phyloP scores from a whole-genome alignment of 2,113 vertebrate species.

The Mastomys natalensis region DNA sequence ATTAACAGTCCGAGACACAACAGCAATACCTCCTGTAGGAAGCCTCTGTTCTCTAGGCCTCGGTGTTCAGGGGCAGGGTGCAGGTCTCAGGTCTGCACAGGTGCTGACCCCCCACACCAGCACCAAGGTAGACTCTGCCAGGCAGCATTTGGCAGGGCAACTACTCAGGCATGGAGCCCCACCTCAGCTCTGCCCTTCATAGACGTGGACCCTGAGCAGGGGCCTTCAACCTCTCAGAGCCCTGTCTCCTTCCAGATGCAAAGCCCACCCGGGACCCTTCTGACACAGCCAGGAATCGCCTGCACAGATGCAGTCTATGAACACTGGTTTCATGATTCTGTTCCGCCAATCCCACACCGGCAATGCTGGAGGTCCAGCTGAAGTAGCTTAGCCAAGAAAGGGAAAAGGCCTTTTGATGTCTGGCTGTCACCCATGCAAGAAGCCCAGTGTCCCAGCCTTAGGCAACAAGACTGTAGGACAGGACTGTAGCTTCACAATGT shows the following conservation, averaged over 20 bases:
- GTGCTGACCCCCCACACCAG: too few relatives aligned
- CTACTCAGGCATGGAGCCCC: too few relatives aligned
- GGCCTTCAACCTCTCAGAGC: not conserved
- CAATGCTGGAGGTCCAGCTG: fast-evolving
- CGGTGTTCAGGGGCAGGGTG: not conserved
- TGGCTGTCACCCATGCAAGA: fast-evolving
- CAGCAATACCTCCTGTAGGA: not conserved
- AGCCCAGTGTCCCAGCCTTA: too few relatives aligned
- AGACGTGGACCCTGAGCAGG: not conserved
- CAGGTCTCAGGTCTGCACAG: not conserved
- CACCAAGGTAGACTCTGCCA: not conserved
- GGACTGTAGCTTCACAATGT: not conserved
- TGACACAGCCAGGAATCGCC: fast-evolving
- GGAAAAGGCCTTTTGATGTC: not conserved
- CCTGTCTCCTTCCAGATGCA: not conserved
- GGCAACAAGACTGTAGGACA: not conserved
- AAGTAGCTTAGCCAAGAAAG: not conserved
- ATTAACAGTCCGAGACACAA: not conserved
- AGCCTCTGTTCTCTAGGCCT: not conserved
- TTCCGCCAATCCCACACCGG: not conserved
- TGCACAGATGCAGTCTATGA: fast-evolving
- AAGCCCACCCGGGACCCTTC: not conserved
- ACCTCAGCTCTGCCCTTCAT: too few relatives aligned
- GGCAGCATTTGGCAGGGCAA: not conserved
- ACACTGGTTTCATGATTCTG: not conserved